Evolutionary conservation across 2,888 invertebrate genomes (phyloP).

Genomic region (Cyclophora albipunctata): DNA sequence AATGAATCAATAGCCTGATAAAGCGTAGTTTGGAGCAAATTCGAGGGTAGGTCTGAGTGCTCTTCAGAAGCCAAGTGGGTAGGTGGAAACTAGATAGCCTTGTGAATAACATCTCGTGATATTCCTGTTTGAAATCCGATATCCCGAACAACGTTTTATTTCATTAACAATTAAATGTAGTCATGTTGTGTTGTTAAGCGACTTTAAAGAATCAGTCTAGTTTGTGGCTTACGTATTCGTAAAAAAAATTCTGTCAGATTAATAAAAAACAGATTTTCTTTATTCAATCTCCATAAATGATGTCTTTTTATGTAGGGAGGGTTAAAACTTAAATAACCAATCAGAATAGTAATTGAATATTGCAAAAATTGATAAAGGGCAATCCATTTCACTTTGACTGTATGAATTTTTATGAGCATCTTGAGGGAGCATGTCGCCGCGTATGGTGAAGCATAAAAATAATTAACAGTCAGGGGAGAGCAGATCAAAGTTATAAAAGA

Average conservation of each 20-base stretch:
- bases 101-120: conserved; percentile 41
- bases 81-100: conserved; percentile 57
- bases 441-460: conserved; percentile 67
- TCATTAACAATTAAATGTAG: conserved; percentile 26
- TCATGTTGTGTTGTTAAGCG: too few species aligned
- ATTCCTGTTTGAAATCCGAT: conserved; percentile 48
- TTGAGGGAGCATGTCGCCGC: conserved; percentile 51
- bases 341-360: conserved; percentile 2
- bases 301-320: too few species aligned
- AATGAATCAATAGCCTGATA: conserved; percentile 38
- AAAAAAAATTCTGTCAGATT: too few species aligned
- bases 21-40: conserved; percentile 49
- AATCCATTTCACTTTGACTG: conserved; percentile 48
- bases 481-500: conserved; percentile 69
- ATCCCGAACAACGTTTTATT: conserved; percentile 26
- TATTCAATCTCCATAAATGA: too few species aligned
- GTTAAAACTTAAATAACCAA: background rate
- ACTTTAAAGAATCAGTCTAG: background rate
- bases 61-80: conserved; percentile 44
- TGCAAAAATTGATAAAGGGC: conserved; percentile 35
- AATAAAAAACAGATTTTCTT: too few species aligned
- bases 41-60: conserved; percentile 52
- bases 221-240: too few species aligned
- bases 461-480: conserved; percentile 66
- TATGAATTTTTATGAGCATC: conserved; percentile 68